Evolutionary conservation across 2,797 vertebrate genomes (phyloP).

Genomic region (Liasis olivaceus): DNA sequence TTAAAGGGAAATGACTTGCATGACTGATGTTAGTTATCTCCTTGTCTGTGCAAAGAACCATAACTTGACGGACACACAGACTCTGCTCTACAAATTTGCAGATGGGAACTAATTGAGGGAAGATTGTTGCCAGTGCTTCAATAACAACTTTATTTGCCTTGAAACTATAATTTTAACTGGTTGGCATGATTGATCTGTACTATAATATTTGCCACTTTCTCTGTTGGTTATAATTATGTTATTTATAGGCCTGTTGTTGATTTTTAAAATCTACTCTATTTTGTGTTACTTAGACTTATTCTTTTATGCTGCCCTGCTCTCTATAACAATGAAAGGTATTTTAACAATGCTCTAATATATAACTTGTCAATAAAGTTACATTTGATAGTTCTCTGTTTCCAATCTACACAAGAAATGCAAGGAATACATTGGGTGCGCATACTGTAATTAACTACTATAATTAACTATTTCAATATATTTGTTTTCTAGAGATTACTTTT

Average conservation of each 20-base stretch:
- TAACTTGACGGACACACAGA: neutral
- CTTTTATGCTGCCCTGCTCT: neutral
- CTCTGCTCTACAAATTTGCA: neutral
- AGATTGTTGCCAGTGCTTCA: neutral
- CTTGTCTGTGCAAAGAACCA: neutral
- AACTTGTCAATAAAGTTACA: neutral
- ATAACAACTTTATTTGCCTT: neutral
- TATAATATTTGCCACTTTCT: neutral
- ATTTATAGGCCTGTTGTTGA: neutral
- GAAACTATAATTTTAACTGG: neutral
- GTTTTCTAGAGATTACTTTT: neutral
- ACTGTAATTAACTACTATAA: neutral
- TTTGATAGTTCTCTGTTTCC: neutral
- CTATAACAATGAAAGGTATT: neutral
- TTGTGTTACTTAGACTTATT: neutral
- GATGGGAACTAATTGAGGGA: neutral
- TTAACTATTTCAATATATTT: neutral
- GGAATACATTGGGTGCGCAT: neutral
- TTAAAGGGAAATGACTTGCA: neutral
- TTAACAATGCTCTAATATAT: neutral
- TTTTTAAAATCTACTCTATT: neutral
- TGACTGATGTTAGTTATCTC: neutral
- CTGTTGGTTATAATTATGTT: neutral
- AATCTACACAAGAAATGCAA: neutral
- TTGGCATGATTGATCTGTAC: neutral